phyloP scores from a whole-genome alignment of 2,888 invertebrate species.

The Sinhomidia bicolor region DNA sequence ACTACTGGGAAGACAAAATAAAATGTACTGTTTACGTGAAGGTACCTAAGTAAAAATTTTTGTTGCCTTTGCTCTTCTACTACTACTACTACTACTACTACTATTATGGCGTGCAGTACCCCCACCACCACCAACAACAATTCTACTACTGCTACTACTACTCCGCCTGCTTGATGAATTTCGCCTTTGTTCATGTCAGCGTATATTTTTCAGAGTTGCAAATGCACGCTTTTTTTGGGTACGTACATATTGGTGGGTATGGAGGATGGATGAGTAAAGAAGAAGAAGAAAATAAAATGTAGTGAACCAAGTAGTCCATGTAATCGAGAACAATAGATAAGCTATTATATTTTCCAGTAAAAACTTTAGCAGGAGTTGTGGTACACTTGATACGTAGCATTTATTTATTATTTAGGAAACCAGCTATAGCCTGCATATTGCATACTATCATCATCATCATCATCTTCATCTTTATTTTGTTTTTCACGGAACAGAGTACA shows the following conservation, averaged over 20 bases:
- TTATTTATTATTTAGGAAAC: too few relatives aligned
- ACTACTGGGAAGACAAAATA: too few relatives aligned
- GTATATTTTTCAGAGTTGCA: not conserved
- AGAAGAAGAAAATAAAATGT: too few relatives aligned
- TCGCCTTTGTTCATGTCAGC: constrained; percentile 43
- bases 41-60: not conserved
- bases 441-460: too few relatives aligned
- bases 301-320: constrained; percentile 40
- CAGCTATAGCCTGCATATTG: constrained; percentile 9
- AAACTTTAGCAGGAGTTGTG: not conserved
- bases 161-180: constrained; percentile 49
- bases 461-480: not conserved
- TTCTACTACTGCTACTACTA: not conserved
- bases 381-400: not conserved
- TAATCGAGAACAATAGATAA: constrained; percentile 35
- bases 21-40: not conserved
- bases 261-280: too few relatives aligned
- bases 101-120: constrained; percentile 39
- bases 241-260: not conserved
- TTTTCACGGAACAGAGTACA: constrained; percentile 28
- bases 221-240: not conserved
- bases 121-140: constrained; percentile 18
- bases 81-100: too few relatives aligned
- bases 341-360: constrained; percentile 72
- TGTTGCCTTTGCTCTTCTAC: too few relatives aligned